These are phyloP conservation scores for Drosophila leontia DNA, from an alignment of 1,140 invertebrate genomes.

Conservation along the genomic window DNA sequence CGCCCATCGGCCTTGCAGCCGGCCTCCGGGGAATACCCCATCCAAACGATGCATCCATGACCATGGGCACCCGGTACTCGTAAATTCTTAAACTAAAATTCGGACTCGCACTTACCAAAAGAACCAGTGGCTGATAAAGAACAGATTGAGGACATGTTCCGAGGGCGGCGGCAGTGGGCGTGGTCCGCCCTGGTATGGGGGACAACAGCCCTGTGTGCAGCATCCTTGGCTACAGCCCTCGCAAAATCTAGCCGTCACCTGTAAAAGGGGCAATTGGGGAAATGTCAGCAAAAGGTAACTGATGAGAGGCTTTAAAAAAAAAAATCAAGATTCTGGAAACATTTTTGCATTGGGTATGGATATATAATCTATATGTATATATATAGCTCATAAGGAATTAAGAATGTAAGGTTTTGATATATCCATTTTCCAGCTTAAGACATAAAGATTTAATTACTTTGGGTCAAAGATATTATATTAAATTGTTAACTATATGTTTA, in stretches of 20 bases:
- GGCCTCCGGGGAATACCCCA: conserved; percentile 39
- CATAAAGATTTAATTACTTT: too few relatives aligned
- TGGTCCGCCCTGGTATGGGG: conserved; percentile 86
- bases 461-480: neutral
- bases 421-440: too few relatives aligned
- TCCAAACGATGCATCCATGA: conserved; percentile 9
- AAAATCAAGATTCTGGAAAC: neutral
- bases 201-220: conserved; percentile 90
- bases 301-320: neutral
- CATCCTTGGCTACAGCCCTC: conserved; percentile 89
- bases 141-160: conserved; percentile 85
- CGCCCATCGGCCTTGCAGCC: conserved; percentile 37
- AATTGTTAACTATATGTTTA: too few relatives aligned
- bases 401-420: too few relatives aligned
- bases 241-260: conserved; percentile 85
- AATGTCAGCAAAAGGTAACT: neutral
- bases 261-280: conserved; percentile 1
- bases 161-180: conserved; percentile 85
- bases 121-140: conserved; percentile 87
- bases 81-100: neutral
- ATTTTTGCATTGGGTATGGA: neutral
- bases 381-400: neutral
- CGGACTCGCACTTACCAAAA: conserved; percentile 77
- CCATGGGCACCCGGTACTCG: conserved; percentile 12
- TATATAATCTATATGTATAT: neutral